Evolutionary conservation across 2,113 vertebrate genomes (phyloP).

Genomic region (Lates calcarifer): DNA sequence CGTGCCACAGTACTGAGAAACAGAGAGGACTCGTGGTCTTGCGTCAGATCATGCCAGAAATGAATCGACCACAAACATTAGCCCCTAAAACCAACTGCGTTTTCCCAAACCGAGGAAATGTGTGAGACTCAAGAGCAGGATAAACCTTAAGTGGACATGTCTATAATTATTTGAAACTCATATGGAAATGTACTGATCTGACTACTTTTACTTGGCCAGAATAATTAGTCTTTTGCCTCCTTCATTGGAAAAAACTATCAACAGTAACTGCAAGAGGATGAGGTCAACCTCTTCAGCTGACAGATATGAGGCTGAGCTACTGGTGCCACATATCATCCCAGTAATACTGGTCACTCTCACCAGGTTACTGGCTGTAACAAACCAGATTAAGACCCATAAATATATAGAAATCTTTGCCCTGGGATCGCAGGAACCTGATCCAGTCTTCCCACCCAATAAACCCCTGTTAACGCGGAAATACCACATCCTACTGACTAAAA

Average conservation of each 20-base stretch:
- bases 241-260: not conserved
- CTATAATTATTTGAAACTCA: not conserved
- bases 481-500: slow-evolving; percentile 41
- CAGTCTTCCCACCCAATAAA: slow-evolving; percentile 15
- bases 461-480: slow-evolving; percentile 40
- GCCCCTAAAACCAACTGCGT: slow-evolving; percentile 24
- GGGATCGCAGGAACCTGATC: slow-evolving; percentile 12
- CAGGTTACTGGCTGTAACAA: slow-evolving; percentile 31
- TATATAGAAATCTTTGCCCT: slow-evolving; percentile 2
- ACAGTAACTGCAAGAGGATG: not conserved
- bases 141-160: not conserved
- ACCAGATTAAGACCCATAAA: slow-evolving; percentile 42
- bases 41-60: slow-evolving; percentile 58
- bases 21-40: slow-evolving; percentile 47
- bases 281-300: not conserved
- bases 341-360: slow-evolving; percentile 20
- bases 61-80: slow-evolving; percentile 28
- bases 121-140: not conserved
- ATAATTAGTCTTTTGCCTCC: not conserved
- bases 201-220: not conserved
- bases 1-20: slow-evolving; percentile 76
- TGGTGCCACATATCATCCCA: slow-evolving; percentile 17
- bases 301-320: slow-evolving; percentile 3
- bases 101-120: slow-evolving; percentile 16
- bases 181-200: not conserved